phyloP scores from a whole-genome alignment of 2,888 invertebrate genomes.

The Stictocephala bisonia region DNA sequence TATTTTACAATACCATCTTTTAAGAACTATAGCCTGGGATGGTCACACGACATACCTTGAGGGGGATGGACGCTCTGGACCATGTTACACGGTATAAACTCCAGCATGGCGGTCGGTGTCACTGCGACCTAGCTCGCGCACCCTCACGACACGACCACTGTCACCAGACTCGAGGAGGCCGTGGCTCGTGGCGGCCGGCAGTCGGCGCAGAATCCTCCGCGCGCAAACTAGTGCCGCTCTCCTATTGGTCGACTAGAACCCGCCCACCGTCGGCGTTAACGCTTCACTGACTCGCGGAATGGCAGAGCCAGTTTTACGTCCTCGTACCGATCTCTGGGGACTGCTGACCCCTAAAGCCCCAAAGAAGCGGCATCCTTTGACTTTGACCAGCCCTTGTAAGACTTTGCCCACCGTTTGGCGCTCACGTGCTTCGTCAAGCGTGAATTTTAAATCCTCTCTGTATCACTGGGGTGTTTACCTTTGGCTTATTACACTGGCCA shows the following conservation, averaged over 20 bases:
- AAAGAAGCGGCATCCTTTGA: not conserved
- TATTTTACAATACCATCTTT: too few relatives aligned
- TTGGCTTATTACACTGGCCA: slow-evolving; percentile 30
- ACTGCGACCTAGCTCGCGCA: not conserved
- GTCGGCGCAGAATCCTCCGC: slow-evolving; percentile 26
- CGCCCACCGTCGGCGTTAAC: not conserved
- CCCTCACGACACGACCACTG: not conserved
- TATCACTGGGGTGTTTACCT: slow-evolving; percentile 31
- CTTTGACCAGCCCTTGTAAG: slow-evolving; percentile 17
- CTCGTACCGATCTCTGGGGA: too few relatives aligned
- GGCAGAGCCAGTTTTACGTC: not conserved
- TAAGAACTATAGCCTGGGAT: too few relatives aligned
- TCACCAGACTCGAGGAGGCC: not conserved
- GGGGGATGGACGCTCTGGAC: slow-evolving; percentile 55
- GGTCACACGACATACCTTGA: slow-evolving; percentile 52
- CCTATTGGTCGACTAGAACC: slow-evolving; percentile 2
- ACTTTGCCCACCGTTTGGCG: not conserved
- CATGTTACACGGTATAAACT: slow-evolving; percentile 56
- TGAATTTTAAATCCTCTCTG: slow-evolving; percentile 29
- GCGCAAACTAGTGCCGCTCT: slow-evolving; percentile 11
- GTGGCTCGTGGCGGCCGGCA: not conserved
- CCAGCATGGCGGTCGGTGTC: slow-evolving; percentile 51
- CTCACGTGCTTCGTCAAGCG: slow-evolving; percentile 1
- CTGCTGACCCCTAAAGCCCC: not conserved
- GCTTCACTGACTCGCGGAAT: not conserved